Evolutionary conservation across 1,140 invertebrate species (phyloP).

Genomic region (Penaeus vannamei): DNA sequence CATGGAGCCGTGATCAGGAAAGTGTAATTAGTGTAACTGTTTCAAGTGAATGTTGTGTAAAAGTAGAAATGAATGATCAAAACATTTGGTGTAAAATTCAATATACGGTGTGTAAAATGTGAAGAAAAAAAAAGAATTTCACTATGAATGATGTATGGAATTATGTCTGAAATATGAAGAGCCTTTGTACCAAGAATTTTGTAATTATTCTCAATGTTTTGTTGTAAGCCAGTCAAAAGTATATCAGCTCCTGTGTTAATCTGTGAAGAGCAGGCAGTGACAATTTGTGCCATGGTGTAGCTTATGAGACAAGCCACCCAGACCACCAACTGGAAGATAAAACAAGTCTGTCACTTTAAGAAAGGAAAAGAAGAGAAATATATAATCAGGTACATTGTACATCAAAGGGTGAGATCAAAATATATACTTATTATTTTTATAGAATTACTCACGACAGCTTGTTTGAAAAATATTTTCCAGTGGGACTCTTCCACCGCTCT

Average conservation of each 20-base stretch:
- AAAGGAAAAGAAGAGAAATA: too few relatives aligned
- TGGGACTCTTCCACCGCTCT: conserved; percentile 16
- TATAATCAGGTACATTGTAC: too few relatives aligned
- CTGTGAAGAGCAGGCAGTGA: conserved; percentile 43
- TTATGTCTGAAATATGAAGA: too few relatives aligned
- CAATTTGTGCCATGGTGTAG: conserved; percentile 42
- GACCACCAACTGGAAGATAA: conserved; percentile 32
- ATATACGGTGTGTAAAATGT: too few relatives aligned
- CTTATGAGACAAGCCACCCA: conserved; percentile 42
- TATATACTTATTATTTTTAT: too few relatives aligned
- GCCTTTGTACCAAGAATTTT: neutral
- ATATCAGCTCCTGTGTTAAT: conserved; percentile 34
- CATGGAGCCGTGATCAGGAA: conserved; percentile 32
- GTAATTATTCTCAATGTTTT: conserved; percentile 26
- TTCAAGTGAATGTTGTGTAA: too few relatives aligned
- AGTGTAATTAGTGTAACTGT: neutral
- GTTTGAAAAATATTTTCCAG: neutral
- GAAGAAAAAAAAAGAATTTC: too few relatives aligned
- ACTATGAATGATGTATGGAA: too few relatives aligned
- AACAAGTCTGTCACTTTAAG: conserved; percentile 32
- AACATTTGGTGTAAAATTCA: too few relatives aligned
- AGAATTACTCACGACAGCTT: neutral
- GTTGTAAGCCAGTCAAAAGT: neutral
- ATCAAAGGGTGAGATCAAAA: too few relatives aligned
- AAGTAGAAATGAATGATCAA: too few relatives aligned